These are phyloP conservation scores for Chrysemys picta DNA, from an alignment of 2,113 vertebrate genomes.

Conservation along the genomic window DNA sequence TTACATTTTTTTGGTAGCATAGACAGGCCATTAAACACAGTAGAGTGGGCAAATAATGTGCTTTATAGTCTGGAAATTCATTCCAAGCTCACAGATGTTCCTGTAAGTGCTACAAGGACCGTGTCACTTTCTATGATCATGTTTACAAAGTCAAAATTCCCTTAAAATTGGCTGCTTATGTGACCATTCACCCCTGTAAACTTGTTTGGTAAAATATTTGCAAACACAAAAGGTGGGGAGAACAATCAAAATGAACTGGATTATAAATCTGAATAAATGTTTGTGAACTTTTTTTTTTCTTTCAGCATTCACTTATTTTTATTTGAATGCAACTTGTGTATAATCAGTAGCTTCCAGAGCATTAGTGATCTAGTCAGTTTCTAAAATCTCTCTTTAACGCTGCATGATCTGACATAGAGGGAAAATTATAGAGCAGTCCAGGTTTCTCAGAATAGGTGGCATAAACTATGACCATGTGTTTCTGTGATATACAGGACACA, in stretches of 20 bases:
- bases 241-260: not conserved
- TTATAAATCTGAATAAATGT: not conserved
- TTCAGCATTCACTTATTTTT: not conserved
- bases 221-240: not conserved
- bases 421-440: not conserved
- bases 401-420: not conserved
- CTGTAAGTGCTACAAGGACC: not conserved
- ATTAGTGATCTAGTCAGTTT: not conserved
- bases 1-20: slow-evolving; percentile 19
- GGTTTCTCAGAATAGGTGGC: not conserved
- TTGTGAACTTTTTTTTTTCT: not conserved
- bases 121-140: not conserved
- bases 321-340: not conserved
- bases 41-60: not conserved
- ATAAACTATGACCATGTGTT: fast-evolving
- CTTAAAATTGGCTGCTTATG: not conserved
- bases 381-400: not conserved
- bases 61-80: not conserved
- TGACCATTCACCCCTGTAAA: not conserved
- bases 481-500: not conserved
- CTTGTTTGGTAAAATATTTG: not conserved
- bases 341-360: not conserved
- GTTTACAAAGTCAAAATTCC: not conserved
- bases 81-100: not conserved
- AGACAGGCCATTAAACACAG: not conserved